Conservation (phyloP, 2,797 vertebrate genomes). For the Heterohyrax brucei region DNA sequence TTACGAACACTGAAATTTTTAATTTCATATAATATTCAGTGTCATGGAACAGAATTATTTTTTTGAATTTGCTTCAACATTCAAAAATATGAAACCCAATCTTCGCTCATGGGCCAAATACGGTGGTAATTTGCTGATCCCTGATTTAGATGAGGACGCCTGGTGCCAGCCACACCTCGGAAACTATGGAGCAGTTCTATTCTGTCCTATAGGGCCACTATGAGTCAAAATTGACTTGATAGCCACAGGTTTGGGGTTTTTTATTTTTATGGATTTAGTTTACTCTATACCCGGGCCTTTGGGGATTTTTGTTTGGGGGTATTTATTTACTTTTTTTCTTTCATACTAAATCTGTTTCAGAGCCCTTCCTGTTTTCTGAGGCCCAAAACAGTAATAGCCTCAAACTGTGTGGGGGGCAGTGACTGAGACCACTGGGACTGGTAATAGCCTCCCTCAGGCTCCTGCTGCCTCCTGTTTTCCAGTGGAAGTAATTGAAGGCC, state of each 20-base stretch:
- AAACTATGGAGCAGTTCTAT: no score
- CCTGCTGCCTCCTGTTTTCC: not conserved
- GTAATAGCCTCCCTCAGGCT: not conserved
- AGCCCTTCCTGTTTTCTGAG: not conserved
- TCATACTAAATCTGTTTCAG: slow-evolving; percentile 50
- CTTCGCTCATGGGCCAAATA: not conserved
- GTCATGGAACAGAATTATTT: no score
- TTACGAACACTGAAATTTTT: no score
- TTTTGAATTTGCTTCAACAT: no score
- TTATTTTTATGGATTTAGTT: no score
- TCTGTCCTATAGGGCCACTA: no score
- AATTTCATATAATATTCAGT: no score
- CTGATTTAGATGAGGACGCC: no score
- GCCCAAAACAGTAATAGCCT: not conserved
- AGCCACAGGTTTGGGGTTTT: no score
- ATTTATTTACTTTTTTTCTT: slow-evolving; percentile 19
- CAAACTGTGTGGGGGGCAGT: not conserved
- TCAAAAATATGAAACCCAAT: not conserved
- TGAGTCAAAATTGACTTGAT: no score
- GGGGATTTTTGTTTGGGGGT: not conserved
- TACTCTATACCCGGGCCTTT: not conserved
- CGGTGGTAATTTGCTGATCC: not conserved
- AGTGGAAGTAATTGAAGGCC: not conserved
- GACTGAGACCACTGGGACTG: not conserved
- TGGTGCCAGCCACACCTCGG: no score